Evolutionary conservation across 2,113 vertebrate genomes (phyloP).

Genomic region (Menidia beryllina): DNA sequence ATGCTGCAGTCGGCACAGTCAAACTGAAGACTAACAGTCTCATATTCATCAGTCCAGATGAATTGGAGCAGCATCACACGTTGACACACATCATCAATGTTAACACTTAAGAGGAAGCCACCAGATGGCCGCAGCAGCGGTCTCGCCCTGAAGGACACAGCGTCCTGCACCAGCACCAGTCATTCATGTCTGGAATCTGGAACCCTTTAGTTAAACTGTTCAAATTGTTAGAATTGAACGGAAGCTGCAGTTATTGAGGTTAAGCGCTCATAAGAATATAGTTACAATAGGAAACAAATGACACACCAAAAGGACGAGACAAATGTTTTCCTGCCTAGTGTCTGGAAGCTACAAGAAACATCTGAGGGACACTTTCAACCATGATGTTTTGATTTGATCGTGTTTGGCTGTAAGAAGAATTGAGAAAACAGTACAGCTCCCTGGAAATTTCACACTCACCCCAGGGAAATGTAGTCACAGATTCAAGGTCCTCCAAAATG

Average conservation of each 20-base stretch:
- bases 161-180: not conserved
- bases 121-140: not conserved
- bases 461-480: too few species aligned
- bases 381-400: not conserved
- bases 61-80: too few species aligned
- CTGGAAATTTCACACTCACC: too few species aligned
- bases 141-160: not conserved
- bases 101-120: too few species aligned
- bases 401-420: too few species aligned
- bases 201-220: not conserved
- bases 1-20: too few species aligned
- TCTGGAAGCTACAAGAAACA: not conserved
- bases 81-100: not conserved
- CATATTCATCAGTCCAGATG: too few species aligned
- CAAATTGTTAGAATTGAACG: too few species aligned
- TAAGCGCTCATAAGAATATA: not conserved
- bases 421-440: too few species aligned
- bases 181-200: too few species aligned
- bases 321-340: not conserved
- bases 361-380: not conserved
- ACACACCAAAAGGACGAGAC: not conserved
- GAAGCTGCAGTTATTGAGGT: not conserved
- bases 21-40: too few species aligned
- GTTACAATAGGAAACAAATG: not conserved
- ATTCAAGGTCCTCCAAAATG: not conserved